These are phyloP conservation scores for Sinocyclocheilus maitianheensis DNA, from an alignment of 2,113 vertebrate species.

Conservation along the genomic window DNA sequence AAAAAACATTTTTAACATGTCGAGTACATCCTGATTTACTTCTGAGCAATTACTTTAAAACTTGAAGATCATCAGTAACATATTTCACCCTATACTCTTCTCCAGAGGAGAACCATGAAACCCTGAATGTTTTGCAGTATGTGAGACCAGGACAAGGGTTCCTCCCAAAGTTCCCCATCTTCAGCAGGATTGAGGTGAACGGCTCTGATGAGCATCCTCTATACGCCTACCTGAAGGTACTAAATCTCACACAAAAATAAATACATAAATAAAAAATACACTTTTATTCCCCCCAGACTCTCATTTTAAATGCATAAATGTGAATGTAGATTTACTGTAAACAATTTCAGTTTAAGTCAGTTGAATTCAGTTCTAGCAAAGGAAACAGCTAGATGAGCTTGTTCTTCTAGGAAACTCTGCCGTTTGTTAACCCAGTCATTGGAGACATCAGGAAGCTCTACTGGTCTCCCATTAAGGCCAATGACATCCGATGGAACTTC, in stretches of 20 bases:
- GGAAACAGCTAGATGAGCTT: neutral
- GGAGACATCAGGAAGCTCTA: conserved; percentile 77
- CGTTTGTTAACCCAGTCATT: conserved; percentile 77
- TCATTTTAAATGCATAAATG: too few species aligned
- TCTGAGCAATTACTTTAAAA: too few species aligned
- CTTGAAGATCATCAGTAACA: too few species aligned
- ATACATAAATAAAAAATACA: too few species aligned
- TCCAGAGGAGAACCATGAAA: conserved; percentile 76
- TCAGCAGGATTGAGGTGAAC: conserved; percentile 46
- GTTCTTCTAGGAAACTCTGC: conserved; percentile 67
- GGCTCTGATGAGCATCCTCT: conserved; percentile 71
- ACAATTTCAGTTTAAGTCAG: too few species aligned
- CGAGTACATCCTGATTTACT: too few species aligned
- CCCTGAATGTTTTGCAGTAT: conserved; percentile 72
- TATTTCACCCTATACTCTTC: neutral
- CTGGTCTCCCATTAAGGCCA: conserved; percentile 78
- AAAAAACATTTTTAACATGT: too few species aligned
- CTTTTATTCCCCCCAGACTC: too few species aligned
- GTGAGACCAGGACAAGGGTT: conserved; percentile 77
- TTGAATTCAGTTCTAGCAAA: too few species aligned
- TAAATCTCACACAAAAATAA: too few species aligned
- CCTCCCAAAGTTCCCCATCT: conserved; percentile 77
- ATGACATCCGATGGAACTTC: conserved; percentile 82
- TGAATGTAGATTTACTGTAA: too few species aligned
- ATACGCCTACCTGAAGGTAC: conserved; percentile 77